These are phyloP conservation scores for Pica pica DNA, from an alignment of 2,113 vertebrate species.

Conservation along the genomic window DNA sequence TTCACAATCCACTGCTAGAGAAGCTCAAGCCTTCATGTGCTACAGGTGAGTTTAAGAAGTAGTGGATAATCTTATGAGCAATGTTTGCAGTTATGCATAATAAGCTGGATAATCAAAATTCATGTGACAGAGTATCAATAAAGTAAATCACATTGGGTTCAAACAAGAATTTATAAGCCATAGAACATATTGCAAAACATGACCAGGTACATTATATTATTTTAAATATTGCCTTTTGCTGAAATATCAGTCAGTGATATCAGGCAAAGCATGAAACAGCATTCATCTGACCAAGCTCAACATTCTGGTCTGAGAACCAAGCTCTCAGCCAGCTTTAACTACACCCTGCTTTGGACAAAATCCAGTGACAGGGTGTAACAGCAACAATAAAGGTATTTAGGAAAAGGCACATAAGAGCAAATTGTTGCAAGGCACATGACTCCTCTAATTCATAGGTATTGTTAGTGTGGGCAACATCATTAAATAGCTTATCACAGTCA, in stretches of 20 bases:
- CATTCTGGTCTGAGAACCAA: not conserved
- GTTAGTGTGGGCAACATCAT: not conserved
- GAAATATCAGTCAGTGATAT: not conserved
- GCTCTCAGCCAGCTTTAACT: not conserved
- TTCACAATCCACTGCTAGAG: not conserved
- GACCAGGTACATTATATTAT: not conserved
- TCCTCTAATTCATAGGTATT: not conserved
- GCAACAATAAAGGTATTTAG: not conserved
- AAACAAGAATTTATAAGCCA: not conserved
- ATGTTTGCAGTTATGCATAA: not conserved
- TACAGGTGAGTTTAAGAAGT: not conserved
- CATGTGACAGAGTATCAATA: not conserved
- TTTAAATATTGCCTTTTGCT: not conserved
- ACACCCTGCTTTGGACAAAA: not conserved
- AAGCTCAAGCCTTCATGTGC: not conserved
- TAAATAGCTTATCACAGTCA: not conserved
- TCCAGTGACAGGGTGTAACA: not conserved
- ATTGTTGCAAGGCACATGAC: not conserved
- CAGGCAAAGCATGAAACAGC: not conserved
- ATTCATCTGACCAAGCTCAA: not conserved
- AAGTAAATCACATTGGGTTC: not conserved
- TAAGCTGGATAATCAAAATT: not conserved
- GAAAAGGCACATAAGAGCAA: not conserved
- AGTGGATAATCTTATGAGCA: not conserved
- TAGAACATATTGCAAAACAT: not conserved